These are phyloP conservation scores for Heliornis fulica DNA, from an alignment of 2,113 vertebrate genomes.

Conservation along the genomic window DNA sequence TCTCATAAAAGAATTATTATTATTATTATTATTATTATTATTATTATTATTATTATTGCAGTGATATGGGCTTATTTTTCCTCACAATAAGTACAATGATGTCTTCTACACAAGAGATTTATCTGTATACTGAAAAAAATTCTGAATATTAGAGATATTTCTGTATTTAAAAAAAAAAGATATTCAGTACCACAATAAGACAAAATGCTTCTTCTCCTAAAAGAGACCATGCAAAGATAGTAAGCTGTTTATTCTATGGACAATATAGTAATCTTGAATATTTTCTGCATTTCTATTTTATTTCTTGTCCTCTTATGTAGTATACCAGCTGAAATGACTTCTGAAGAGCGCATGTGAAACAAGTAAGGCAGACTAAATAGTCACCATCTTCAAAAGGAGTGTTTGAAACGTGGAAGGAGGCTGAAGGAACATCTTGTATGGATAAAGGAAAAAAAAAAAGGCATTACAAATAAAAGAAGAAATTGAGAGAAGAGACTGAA, in stretches of 20 bases:
- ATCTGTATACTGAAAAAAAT: not conserved
- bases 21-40: too few species aligned
- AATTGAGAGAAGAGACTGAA: not conserved
- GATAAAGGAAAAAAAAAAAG: not conserved
- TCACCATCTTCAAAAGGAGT: not conserved
- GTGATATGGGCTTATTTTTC: accelerated
- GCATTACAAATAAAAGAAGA: not conserved
- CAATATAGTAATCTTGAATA: not conserved
- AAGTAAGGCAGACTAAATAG: not conserved
- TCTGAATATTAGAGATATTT: not conserved
- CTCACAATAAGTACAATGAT: not conserved
- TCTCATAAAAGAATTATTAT: not conserved
- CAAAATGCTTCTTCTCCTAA: not conserved
- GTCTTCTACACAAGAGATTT: not conserved
- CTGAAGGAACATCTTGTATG: not conserved
- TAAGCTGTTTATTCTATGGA: not conserved
- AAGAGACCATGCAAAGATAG: not conserved
- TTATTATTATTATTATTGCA: too few species aligned
- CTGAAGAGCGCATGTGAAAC: not conserved
- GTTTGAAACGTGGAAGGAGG: not conserved
- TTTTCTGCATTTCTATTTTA: not conserved
- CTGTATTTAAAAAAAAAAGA: not conserved
- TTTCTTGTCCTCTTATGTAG: not conserved
- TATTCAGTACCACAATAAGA: not conserved
- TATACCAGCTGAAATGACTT: not conserved